A percentile compares a stretch with the other conserved stretches of the same genome.
These are phyloP conservation scores for Scaptodrosophila latifasciaeformis DNA, from an alignment of 2,888 invertebrate genomes.

Conservation along the genomic window DNA sequence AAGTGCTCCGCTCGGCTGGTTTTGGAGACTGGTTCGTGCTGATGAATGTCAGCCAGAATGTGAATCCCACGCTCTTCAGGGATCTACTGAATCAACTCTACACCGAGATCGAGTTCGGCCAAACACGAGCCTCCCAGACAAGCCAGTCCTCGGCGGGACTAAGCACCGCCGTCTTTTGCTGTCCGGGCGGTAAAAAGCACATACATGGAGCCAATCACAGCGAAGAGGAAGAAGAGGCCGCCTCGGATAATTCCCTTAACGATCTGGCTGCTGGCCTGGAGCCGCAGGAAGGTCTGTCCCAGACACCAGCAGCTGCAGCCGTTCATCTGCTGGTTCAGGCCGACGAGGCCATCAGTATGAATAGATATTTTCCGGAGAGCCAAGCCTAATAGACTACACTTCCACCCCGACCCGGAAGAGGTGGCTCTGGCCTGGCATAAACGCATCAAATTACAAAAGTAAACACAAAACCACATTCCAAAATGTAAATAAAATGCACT, in stretches of 20 bases:
- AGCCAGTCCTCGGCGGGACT: neutral
- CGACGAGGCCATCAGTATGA: slow-evolving; percentile 27
- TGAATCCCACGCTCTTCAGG: slow-evolving; percentile 81
- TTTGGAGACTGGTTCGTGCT: slow-evolving; percentile 87
- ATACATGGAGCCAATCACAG: neutral
- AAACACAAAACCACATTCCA: slow-evolving; percentile 32
- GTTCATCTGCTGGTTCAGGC: slow-evolving; percentile 22
- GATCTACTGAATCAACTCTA: slow-evolving; percentile 78
- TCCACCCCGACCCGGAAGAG: too few species aligned
- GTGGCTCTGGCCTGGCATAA: neutral
- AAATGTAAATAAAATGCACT: slow-evolving; percentile 59
- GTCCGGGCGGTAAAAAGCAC: neutral
- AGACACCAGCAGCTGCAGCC: neutral
- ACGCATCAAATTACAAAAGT: slow-evolving; percentile 26
- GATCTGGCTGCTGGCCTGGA: neutral
- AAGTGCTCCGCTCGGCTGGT: slow-evolving; percentile 58
- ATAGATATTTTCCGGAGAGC: slow-evolving; percentile 39
- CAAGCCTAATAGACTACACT: slow-evolving; percentile 43
- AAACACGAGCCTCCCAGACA: neutral
- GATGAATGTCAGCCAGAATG: slow-evolving; percentile 84
- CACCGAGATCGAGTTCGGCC: slow-evolving; percentile 7
- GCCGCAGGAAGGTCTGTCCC: neutral
- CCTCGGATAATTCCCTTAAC: neutral
- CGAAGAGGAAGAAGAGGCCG: neutral
- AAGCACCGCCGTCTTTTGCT: neutral